A percentile compares a stretch with the other conserved stretches of the same genome.
Conservation (phyloP, 2,797 vertebrate genomes). For the Coracias cyanogaster region DNA sequence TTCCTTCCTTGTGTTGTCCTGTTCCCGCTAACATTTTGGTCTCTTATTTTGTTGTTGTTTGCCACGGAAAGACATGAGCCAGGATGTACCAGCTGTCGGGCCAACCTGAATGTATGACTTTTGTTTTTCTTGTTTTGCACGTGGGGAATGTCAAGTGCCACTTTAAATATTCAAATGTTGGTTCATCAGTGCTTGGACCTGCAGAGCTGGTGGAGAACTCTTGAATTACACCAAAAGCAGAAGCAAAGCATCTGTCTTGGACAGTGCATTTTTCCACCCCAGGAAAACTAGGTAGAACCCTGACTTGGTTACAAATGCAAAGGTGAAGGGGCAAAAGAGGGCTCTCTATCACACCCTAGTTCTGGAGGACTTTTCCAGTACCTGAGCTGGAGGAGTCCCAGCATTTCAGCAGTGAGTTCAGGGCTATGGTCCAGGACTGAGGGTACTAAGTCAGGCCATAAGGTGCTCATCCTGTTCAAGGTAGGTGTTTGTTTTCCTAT, state of each 20-base stretch:
- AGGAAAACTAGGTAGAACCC: not conserved
- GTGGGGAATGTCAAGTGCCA: not conserved
- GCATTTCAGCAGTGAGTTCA: not conserved
- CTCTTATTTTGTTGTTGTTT: slow-evolving; percentile 33
- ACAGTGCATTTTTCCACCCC: not conserved
- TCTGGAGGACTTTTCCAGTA: not conserved
- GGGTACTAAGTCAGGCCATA: not conserved
- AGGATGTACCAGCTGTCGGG: not conserved
- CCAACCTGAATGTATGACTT: not conserved
- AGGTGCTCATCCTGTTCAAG: not conserved
- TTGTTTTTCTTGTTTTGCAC: not conserved
- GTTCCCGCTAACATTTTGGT: slow-evolving; percentile 1
- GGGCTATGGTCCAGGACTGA: not conserved
- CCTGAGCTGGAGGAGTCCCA: not conserved
- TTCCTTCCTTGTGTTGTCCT: slow-evolving; percentile 51
- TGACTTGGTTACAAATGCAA: not conserved
- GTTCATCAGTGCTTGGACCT: not conserved
- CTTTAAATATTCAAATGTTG: not conserved
- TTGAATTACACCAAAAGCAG: not conserved
- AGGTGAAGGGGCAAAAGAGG: not conserved
- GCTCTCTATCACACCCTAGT: not conserved
- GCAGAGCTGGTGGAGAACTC: not conserved
- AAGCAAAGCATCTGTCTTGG: not conserved
- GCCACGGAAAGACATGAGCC: not conserved
- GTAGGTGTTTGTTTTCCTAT: slow-evolving; percentile 9